These are phyloP conservation scores for Petrocephalus zakoni DNA, from an alignment of 2,113 vertebrate genomes.

Conservation along the genomic window DNA sequence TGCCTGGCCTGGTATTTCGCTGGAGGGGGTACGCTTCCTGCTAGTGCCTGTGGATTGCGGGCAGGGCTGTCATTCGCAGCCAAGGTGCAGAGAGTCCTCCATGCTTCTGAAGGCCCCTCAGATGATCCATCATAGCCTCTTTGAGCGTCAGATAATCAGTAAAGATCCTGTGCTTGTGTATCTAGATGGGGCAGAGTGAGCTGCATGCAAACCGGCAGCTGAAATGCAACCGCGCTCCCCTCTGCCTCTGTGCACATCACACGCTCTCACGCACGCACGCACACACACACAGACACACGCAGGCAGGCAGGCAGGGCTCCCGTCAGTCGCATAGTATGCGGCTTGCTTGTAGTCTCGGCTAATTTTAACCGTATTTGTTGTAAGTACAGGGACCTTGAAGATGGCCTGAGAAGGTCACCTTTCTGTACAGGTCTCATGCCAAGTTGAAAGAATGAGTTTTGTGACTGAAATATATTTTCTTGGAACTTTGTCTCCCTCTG, in stretches of 20 bases:
- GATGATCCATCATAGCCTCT: background rate
- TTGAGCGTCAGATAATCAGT: background rate
- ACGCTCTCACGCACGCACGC: background rate
- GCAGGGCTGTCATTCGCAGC: background rate
- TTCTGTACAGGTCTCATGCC: background rate
- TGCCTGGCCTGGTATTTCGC: background rate
- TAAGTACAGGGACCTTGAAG: background rate
- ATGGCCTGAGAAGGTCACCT: background rate
- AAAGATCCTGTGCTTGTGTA: background rate
- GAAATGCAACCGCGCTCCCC: background rate
- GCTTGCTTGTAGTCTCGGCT: background rate
- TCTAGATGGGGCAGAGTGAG: background rate
- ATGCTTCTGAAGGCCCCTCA: background rate
- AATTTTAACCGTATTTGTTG: background rate
- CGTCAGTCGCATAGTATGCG: background rate
- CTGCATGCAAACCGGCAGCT: background rate
- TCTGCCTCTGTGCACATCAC: background rate
- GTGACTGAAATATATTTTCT: conserved; percentile 14
- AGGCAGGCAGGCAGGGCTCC: too few species aligned
- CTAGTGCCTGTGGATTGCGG: background rate
- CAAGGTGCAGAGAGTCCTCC: background rate
- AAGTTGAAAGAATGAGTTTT: conserved; percentile 18
- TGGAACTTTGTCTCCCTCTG: conserved; percentile 49
- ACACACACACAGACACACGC: background rate
- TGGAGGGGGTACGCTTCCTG: background rate